Evolutionary conservation across 2,113 vertebrate species (phyloP).

Genomic region (Hippotragus niger): DNA sequence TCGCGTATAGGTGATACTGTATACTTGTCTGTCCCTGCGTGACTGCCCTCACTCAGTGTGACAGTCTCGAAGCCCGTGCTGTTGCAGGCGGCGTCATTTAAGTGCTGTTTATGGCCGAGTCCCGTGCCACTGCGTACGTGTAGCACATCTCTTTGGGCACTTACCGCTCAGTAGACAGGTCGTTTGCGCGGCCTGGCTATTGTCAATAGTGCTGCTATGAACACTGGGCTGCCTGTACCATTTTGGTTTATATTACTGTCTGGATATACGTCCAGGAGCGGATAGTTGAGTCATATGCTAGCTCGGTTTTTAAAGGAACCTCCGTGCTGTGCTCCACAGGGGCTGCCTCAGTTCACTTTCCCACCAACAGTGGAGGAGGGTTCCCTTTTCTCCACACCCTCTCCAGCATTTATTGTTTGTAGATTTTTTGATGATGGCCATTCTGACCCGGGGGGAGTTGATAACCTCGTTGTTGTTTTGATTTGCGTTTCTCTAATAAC

Average conservation of each 20-base stretch:
- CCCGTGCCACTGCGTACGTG: accelerated
- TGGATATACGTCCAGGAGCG: neutral
- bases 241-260: neutral
- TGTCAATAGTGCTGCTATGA: accelerated
- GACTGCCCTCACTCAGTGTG: neutral
- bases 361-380: neutral
- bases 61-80: accelerated
- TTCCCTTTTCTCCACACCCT: neutral
- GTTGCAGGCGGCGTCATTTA: accelerated
- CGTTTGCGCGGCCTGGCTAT: neutral
- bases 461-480: neutral
- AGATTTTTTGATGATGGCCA: neutral
- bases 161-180: neutral
- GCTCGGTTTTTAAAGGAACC: neutral
- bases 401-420: neutral
- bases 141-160: accelerated
- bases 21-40: neutral
- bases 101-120: neutral
- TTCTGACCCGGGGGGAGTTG: neutral
- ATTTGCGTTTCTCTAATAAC: neutral
- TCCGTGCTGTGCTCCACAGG: accelerated
- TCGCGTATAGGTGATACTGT: accelerated
- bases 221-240: accelerated
- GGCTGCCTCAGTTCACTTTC: neutral
- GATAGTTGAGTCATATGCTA: neutral